These are phyloP conservation scores for Bombus affinis DNA, from an alignment of 1,140 invertebrate species.

Conservation along the genomic window DNA sequence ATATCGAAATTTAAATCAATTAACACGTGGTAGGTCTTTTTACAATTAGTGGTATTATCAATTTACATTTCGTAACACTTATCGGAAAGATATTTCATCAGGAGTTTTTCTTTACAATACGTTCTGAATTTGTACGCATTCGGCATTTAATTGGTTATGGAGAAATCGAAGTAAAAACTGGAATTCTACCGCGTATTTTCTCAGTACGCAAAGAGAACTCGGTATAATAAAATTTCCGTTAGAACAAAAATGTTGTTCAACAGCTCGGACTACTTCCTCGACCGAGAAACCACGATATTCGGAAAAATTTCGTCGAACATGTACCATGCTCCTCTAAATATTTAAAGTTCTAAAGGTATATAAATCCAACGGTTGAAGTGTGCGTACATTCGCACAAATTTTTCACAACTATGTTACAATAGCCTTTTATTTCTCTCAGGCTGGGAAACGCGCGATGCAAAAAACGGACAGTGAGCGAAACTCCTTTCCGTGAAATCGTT, in stretches of 20 bases:
- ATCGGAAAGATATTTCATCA: not conserved
- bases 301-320: not conserved
- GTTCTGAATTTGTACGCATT: not conserved
- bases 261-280: not conserved
- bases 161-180: not conserved
- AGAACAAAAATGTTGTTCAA: not conserved
- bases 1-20: not conserved
- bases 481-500: not conserved
- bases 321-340: not conserved
- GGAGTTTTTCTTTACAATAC: not conserved
- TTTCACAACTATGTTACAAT: not conserved
- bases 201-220: not conserved
- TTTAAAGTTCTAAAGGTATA: not conserved
- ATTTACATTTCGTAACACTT: not conserved
- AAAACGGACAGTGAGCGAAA: not conserved
- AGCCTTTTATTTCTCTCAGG: not conserved
- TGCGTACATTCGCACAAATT: not conserved
- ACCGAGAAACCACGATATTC: not conserved
- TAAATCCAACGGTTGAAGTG: not conserved
- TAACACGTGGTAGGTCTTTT: too few relatives aligned
- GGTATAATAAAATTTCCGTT: too few relatives aligned
- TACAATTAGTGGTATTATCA: not conserved
- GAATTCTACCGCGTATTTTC: not conserved
- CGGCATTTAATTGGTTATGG: not conserved
- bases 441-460: not conserved